Evolutionary conservation across 2,888 invertebrate species (phyloP).

Genomic region (Eueremaeus valkanovi): DNA sequence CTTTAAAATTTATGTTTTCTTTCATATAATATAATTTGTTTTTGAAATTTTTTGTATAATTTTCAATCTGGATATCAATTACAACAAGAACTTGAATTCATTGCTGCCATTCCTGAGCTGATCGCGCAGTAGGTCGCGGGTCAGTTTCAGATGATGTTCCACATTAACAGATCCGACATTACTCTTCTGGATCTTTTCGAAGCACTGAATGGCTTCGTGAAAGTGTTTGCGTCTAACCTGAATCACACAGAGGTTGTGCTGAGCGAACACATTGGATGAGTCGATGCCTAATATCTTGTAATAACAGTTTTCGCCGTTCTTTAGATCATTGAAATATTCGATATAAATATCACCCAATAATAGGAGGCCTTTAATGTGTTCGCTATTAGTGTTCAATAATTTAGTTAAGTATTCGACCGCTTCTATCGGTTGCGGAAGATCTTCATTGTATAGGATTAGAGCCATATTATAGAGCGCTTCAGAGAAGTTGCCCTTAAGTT

Average conservation of each 20-base stretch:
- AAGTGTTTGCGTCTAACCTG: slow-evolving; percentile 31
- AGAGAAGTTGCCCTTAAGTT: slow-evolving; percentile 33
- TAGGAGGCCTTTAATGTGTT: slow-evolving; percentile 36
- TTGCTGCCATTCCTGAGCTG: slow-evolving; percentile 34
- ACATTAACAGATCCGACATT: slow-evolving; percentile 27
- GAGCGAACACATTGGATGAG: slow-evolving; percentile 18
- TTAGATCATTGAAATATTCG: slow-evolving; percentile 33
- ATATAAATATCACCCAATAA: slow-evolving; percentile 38
- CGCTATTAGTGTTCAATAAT: slow-evolving; percentile 30
- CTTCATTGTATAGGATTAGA: slow-evolving; percentile 39
- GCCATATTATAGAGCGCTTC: slow-evolving; percentile 43
- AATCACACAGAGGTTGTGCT: slow-evolving; percentile 40
- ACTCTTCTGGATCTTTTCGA: slow-evolving; percentile 30
- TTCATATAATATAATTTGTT: not conserved
- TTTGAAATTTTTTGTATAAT: not conserved
- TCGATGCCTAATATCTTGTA: slow-evolving; percentile 33
- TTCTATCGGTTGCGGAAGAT: slow-evolving; percentile 15
- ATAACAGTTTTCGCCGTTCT: slow-evolving; percentile 30
- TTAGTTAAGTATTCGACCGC: slow-evolving; percentile 34
- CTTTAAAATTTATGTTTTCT: not conserved
- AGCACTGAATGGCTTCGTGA: slow-evolving; percentile 36
- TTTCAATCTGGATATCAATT: not conserved
- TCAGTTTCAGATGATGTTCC: slow-evolving; percentile 28
- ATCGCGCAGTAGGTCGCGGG: slow-evolving; percentile 20
- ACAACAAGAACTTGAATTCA: slow-evolving; percentile 31